phyloP scores from a whole-genome alignment of 2,888 invertebrate genomes.

The Meandrusa payeni region DNA sequence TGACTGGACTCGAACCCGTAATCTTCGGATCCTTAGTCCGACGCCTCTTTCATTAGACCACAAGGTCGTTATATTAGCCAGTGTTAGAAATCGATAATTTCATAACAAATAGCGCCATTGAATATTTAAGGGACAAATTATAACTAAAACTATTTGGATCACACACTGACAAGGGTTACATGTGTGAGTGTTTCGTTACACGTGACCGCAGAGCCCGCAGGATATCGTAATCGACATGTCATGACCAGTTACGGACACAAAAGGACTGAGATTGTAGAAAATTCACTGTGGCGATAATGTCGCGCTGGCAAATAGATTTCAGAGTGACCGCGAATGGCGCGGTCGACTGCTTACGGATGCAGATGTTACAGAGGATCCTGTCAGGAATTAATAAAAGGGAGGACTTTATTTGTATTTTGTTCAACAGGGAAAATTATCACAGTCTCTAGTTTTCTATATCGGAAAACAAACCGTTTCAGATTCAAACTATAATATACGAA shows the following conservation, averaged over 20 bases:
- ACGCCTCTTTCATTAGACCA: too few relatives aligned
- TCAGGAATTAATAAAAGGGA: slow-evolving; percentile 34
- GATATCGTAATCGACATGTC: slow-evolving; percentile 77
- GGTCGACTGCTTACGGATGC: slow-evolving; percentile 51
- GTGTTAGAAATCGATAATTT: too few relatives aligned
- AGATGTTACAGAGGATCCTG: slow-evolving; percentile 48
- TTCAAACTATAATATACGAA: too few relatives aligned
- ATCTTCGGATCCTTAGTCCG: too few relatives aligned
- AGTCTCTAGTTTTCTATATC: too few relatives aligned
- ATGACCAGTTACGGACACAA: slow-evolving; percentile 68
- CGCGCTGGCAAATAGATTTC: slow-evolving; percentile 62
- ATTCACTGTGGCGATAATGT: slow-evolving; percentile 68
- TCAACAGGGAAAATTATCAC: too few relatives aligned
- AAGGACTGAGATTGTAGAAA: slow-evolving; percentile 76
- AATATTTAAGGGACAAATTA: too few relatives aligned
- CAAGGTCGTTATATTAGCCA: too few relatives aligned
- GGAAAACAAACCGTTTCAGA: too few relatives aligned
- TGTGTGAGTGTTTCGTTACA: slow-evolving; percentile 1
- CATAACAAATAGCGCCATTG: too few relatives aligned
- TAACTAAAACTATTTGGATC: slow-evolving; percentile 9
- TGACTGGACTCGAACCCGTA: too few relatives aligned
- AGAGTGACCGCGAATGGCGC: slow-evolving; percentile 42
- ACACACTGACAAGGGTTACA: slow-evolving; percentile 24
- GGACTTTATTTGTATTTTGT: too few relatives aligned
- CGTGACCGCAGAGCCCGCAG: slow-evolving; percentile 35